Conservation (phyloP, 2,797 vertebrate species). For the Crenuchus spilurus region DNA sequence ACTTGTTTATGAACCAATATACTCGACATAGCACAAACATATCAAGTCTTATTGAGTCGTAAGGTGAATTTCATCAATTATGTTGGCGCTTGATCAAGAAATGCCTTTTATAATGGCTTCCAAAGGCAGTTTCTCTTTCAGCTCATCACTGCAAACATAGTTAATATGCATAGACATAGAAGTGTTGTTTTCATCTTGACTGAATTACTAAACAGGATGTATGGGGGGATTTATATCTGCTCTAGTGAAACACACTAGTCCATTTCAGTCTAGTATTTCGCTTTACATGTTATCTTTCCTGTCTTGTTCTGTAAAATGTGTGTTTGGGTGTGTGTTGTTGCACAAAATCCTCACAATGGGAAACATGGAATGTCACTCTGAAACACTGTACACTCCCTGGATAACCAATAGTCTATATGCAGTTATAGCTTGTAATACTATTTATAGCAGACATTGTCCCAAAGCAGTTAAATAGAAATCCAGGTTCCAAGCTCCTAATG, state of each 20-base stretch:
- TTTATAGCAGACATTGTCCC: too few species aligned
- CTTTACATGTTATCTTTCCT: not conserved
- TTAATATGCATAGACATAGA: not conserved
- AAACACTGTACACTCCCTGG: too few species aligned
- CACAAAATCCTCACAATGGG: too few species aligned
- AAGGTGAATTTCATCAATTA: not conserved
- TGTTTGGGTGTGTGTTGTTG: too few species aligned
- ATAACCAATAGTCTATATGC: too few species aligned
- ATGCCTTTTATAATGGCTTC: not conserved
- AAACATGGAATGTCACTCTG: too few species aligned
- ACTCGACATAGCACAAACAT: too few species aligned
- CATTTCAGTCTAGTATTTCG: not conserved
- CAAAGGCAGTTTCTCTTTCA: not conserved
- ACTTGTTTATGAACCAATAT: too few species aligned
- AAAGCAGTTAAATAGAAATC: too few species aligned
- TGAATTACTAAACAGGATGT: slow-evolving; percentile 67
- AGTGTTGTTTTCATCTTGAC: slow-evolving; percentile 57
- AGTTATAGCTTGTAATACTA: too few species aligned
- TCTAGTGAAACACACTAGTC: slow-evolving; percentile 49
- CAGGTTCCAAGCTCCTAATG: too few species aligned
- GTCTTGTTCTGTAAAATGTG: not conserved
- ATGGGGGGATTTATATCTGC: slow-evolving; percentile 36
- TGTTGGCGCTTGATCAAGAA: not conserved
- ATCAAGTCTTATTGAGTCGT: too few species aligned
- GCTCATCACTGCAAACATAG: not conserved